Evolutionary conservation across 2,888 invertebrate species (phyloP), one percentile per base, ranked within the genome.

Genomic region (Molorchus minor): DNA sequence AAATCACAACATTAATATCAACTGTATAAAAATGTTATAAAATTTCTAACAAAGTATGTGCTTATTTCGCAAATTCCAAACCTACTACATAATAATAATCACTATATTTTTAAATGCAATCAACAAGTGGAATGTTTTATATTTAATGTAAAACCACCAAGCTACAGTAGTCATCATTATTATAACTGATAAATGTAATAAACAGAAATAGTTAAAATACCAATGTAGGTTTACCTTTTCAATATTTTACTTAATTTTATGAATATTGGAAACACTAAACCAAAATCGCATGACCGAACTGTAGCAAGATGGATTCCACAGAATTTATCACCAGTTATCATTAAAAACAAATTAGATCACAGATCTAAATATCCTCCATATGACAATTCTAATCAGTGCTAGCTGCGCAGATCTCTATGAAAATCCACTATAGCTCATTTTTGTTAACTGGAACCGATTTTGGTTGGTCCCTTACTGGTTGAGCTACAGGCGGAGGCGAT

Each of bases 21-120:
- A 20, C 7, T n/a, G 41, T 49, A 52, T 52, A 52, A 40, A 52
- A 52, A 51, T 40, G 29, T 10, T 45, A 41, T 30, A 52, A 52
- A 51, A 51, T 3, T 5, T 29, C 29, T 51, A 51, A 12, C 7
- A n/a, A 3, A 38, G 7, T 45, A 30, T 15, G 30, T 17, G 17
- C 19, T 46, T 19, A 41, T 7, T 29, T 17, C 40, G 30, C 40
- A 41, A 30, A 38, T n/a, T n/a, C n/a, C 35, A 45, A 21, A 44
- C 19, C 12, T 41, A 20, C 43, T 3, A 43, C n/a, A n/a, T n/a
- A n/a, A n/a, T n/a, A n/a, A n/a, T n/a, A 12, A 20, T 43, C 10
- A 19, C 8, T 2, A 8, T 47, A 47, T 16, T 17, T 40, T 25
- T 21, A 5, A 10, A n/a, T 20, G 38, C 29, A 25, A 29, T 30